phyloP scores from a whole-genome alignment of 1,140 invertebrate species.

The Procambarus virginalis region DNA sequence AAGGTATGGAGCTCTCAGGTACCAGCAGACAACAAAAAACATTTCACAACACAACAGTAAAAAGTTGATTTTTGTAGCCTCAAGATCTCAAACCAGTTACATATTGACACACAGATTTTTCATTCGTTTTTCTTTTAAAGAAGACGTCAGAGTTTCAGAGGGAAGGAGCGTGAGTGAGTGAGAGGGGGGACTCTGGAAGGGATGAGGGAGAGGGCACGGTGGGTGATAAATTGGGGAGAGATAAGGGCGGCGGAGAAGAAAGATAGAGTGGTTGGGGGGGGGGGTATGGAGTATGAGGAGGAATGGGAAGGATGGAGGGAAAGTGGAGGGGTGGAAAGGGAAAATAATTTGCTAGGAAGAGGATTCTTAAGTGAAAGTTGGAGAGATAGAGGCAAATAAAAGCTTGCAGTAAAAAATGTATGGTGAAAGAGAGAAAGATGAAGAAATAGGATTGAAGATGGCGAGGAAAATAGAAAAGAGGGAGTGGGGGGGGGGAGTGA shows the following conservation, averaged over 20 bases:
- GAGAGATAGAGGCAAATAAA: neutral
- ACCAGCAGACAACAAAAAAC: no score
- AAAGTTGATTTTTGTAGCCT: no score
- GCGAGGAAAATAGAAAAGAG: neutral
- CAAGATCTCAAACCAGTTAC: no score
- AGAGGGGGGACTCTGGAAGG: neutral
- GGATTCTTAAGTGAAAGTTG: neutral
- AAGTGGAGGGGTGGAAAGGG: no score
- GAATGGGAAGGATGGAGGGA: no score
- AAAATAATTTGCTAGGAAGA: neutral
- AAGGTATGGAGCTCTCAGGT: no score
- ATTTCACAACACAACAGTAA: no score
- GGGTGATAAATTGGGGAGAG: neutral
- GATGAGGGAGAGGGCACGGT: neutral
- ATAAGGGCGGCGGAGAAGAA: no score
- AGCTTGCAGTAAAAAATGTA: neutral
- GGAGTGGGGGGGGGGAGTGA: no score
- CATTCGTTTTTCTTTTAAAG: no score
- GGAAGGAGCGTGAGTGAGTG: neutral
- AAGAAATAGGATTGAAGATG: neutral
- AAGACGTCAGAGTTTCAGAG: no score
- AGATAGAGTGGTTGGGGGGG: neutral
- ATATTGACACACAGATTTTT: no score
- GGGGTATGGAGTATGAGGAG: neutral
- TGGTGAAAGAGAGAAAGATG: neutral